Percentiles rank a stretch among this genome's conserved stretches.
These are phyloP conservation scores for Thripadectes ignobilis DNA, from an alignment of 2,797 vertebrate genomes.

Conservation along the genomic window DNA sequence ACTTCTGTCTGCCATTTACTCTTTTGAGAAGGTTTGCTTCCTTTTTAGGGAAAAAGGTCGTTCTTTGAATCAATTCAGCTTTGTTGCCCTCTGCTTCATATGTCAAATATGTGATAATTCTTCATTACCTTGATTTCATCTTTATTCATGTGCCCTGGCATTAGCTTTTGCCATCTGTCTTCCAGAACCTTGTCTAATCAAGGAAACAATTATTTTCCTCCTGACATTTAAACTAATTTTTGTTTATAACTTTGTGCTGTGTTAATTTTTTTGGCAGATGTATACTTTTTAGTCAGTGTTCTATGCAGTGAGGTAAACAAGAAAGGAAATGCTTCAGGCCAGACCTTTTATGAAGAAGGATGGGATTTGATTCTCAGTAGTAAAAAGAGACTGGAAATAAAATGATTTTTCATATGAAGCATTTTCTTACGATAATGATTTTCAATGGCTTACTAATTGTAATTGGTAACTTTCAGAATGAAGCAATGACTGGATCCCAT, in stretches of 20 bases:
- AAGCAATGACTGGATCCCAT: constrained; percentile 98
- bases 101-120: background rate
- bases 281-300: background rate
- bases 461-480: constrained; percentile 85
- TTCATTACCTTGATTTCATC: background rate
- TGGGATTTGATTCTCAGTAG: background rate
- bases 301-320: background rate
- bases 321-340: background rate
- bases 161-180: background rate
- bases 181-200: background rate
- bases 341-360: background rate
- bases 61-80: background rate
- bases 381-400: background rate
- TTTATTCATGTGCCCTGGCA: background rate
- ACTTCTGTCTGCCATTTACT: background rate
- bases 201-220: background rate
- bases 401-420: background rate
- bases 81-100: background rate
- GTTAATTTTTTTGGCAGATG: background rate
- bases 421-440: background rate
- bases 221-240: background rate
- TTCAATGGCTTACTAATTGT: background rate
- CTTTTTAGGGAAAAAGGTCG: background rate
- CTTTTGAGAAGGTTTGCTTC: background rate
- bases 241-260: background rate